Evolutionary conservation across 1,140 invertebrate genomes (phyloP), one percentile per base, ranked within the genome.

Genomic region (Sycophaga agraensis): DNA sequence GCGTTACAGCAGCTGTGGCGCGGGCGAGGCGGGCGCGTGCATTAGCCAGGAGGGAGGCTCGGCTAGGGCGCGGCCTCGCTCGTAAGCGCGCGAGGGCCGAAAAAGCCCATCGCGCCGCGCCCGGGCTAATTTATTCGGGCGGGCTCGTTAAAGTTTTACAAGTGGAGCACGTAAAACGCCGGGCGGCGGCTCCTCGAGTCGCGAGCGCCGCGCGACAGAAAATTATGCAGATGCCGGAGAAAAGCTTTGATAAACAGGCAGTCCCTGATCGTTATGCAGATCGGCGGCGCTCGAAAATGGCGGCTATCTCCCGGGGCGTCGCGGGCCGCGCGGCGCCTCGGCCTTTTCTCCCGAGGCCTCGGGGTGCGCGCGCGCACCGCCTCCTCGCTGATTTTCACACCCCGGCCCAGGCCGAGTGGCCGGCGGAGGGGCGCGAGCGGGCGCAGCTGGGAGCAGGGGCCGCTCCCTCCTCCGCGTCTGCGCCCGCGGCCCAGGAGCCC

Each of bases 251-350:
- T 80, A 81, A 81, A 81, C 78, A 80, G 75, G 76, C 73, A 74
- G 78, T 80, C 77, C 77, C 77, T 81, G 79, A 81, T 81, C 78
- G 78, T 81, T 81, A 81, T 81, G 78, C 79, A 81, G 78, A 81
- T 81, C 70, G 72, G 72, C 65, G 72, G 67, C 69, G 73, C 73
- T 80, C 75, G 80, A 81, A 81, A 81, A 81, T 81, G 79, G 79
- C 78, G 78, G 75, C 79, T 76, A 76, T 78, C 71, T 78, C 72
- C 64, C 67, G 63, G 59, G 63, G 64, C 59, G 63, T 19, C 28
- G 5, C 28, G 5, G 4, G 28, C 61, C 51, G 56, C 59, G n/a
- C 42, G 56, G 45, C 48, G 26, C 26, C 34, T 37, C 26, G 21
- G 49, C 17, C 50, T 60, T 48, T 58, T 34, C 64, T 62, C 68